Conservation (phyloP, 2,888 invertebrate species). For the Nowickia ferox region DNA sequence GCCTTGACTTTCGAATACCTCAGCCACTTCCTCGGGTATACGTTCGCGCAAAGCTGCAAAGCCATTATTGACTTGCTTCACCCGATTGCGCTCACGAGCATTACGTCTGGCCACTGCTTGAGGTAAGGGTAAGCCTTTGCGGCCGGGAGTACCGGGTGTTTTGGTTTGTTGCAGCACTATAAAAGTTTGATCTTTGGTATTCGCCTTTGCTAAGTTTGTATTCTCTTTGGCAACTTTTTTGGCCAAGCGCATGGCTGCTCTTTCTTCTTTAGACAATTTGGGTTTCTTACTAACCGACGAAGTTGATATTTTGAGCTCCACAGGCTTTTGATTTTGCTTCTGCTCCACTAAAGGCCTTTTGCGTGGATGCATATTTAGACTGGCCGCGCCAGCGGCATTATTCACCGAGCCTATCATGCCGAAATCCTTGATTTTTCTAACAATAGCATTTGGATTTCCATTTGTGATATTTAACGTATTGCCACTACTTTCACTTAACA, state of each 20-base stretch:
- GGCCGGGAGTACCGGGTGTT: conserved; percentile 77
- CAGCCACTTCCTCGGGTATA: conserved; percentile 92
- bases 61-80: conserved; percentile 95
- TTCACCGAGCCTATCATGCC: conserved; percentile 81
- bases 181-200: conserved; percentile 6
- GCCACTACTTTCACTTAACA: conserved; percentile 78
- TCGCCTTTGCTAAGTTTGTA: background rate
- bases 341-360: conserved; percentile 76
- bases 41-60: conserved; percentile 94
- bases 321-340: conserved; percentile 52
- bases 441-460: conserved; percentile 80
- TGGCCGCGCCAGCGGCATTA: conserved; percentile 70
- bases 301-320: conserved; percentile 64
- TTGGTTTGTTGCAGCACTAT: conserved; percentile 46
- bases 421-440: conserved; percentile 82
- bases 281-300: conserved; percentile 69
- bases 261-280: conserved; percentile 68
- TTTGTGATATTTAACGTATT: conserved; percentile 76
- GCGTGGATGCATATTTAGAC: conserved; percentile 67
- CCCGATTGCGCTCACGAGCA: conserved; percentile 95
- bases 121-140: conserved; percentile 86
- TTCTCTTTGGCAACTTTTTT: conserved; percentile 64
- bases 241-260: conserved; percentile 57
- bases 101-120: conserved; percentile 94
- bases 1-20: conserved; percentile 87